Evolutionary conservation across 1,140 invertebrate genomes (phyloP), one percentile per base, ranked within the genome.

Genomic region (Zaprionus ornatus): DNA sequence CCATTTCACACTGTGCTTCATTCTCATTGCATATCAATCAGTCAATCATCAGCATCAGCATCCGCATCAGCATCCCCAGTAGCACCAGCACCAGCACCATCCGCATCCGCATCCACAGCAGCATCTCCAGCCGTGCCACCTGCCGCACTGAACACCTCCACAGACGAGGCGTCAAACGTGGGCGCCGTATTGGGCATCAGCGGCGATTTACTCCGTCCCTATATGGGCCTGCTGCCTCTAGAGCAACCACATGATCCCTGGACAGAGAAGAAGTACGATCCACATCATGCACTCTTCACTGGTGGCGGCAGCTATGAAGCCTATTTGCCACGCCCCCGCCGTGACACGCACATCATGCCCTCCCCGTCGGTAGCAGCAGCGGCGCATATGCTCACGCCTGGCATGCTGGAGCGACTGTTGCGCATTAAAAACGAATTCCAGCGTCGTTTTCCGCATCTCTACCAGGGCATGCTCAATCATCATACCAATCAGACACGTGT

Each of bases 301-400:
- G 82, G 91, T n/a, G 91, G 91, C 4, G 91, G 90, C 27, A 92
- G 91, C 62, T 92, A 84, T 55, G 91, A 85, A 15, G n/a, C 79
- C 3, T 90, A 90, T 32, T 17, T 92, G n/a, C 40, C 40, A 9
- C 74, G 91, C 0, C 65, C 40, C 3, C 85, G 80, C 9, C 72
- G 91, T 4, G 85, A 90, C 29, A 77, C 91, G 0, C 74, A 74
- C 54, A 90, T 90, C n/a, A 90, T 90, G 86, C 19, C 64, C 9
- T 21, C 45, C 3, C 19, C 1, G 71, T 68, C 21, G 45, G 10
- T 6, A 7, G 40, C 40, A 2, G n/a, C 66, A 68, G 23, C 65
- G 74, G 5, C 42, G 19, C 45, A 50, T 13, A 50, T 92, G 23
- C 72, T 92, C 0, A 92, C 91, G 12, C 91, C 91, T 1, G 82